Percentiles rank a stretch among this genome's conserved stretches.
Evolutionary conservation across 2,888 invertebrate genomes (phyloP).

Genomic region (Latrodectus hesperus): DNA sequence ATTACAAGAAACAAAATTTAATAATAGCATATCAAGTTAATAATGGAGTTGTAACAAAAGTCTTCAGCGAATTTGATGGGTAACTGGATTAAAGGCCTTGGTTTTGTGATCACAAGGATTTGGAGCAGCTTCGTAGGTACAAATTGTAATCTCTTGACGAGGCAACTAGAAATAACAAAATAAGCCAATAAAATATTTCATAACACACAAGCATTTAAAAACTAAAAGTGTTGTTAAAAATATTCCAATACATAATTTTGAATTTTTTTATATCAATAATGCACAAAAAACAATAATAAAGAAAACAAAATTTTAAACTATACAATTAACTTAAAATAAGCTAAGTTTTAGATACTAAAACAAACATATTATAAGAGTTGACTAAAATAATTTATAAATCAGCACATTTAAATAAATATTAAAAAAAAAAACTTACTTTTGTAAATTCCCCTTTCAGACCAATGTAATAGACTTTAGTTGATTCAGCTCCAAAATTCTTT

Average conservation of each 20-base stretch:
- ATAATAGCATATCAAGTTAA: too few species aligned
- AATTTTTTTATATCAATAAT: background rate
- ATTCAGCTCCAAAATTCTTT: conserved; percentile 89
- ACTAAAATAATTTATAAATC: background rate
- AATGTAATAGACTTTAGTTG: conserved; percentile 91
- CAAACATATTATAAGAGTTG: background rate
- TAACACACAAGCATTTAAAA: background rate
- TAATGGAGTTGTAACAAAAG: background rate
- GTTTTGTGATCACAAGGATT: conserved; percentile 90
- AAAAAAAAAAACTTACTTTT: conserved; percentile 76
- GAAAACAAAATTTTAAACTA: background rate
- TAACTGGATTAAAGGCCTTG: conserved; percentile 73
- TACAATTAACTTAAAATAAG: background rate
- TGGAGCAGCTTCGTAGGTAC: conserved; percentile 87
- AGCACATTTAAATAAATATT: background rate
- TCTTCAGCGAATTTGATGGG: conserved; percentile 68
- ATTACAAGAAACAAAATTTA: too few species aligned
- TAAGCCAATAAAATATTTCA: background rate
- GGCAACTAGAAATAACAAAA: conserved; percentile 39
- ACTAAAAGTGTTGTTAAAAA: background rate
- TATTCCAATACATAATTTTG: background rate
- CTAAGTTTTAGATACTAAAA: too few species aligned
- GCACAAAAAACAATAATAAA: background rate
- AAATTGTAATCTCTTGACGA: conserved; percentile 49
- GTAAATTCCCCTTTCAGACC: conserved; percentile 95